Conservation (phyloP, 2,113 vertebrate species). For the Halichoeres trimaculatus region DNA sequence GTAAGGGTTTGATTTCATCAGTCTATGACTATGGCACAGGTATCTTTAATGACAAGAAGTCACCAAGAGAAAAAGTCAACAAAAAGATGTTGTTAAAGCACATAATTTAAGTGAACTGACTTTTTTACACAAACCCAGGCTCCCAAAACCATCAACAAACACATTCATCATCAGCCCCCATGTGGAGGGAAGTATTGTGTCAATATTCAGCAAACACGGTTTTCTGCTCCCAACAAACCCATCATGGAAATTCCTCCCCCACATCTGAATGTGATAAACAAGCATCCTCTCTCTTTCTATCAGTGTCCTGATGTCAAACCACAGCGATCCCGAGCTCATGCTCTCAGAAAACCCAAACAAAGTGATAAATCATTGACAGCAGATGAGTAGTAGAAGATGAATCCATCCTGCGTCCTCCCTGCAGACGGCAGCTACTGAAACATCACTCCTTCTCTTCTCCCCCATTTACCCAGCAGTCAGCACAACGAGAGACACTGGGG, state of each 20-base stretch:
- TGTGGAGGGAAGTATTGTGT: conserved; percentile 7
- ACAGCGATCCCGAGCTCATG: conserved; percentile 19
- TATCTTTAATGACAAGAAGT: no score
- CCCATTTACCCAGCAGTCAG: conserved; percentile 51
- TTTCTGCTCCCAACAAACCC: background rate
- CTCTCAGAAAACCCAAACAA: conserved; percentile 61
- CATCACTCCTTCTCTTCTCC: conserved; percentile 13
- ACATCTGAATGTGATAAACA: conserved; percentile 43
- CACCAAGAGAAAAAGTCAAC: no score
- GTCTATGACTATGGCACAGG: no score
- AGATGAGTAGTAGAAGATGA: conserved; percentile 57
- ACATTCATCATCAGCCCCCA: background rate
- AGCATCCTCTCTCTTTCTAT: conserved; percentile 11
- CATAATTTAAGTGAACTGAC: background rate
- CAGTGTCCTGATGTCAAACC: conserved; percentile 30
- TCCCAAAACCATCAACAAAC: background rate
- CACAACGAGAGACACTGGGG: conserved; percentile 36
- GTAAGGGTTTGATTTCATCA: no score
- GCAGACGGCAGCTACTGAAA: conserved; percentile 22
- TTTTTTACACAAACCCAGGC: background rate
- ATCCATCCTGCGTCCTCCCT: conserved; percentile 41
- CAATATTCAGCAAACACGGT: conserved; percentile 25
- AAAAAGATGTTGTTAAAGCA: background rate
- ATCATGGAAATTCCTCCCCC: conserved; percentile 20
- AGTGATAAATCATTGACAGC: conserved; percentile 62